These are phyloP conservation scores for Sinocyclocheilus maitianheensis DNA, from an alignment of 2,113 vertebrate genomes.

Conservation along the genomic window DNA sequence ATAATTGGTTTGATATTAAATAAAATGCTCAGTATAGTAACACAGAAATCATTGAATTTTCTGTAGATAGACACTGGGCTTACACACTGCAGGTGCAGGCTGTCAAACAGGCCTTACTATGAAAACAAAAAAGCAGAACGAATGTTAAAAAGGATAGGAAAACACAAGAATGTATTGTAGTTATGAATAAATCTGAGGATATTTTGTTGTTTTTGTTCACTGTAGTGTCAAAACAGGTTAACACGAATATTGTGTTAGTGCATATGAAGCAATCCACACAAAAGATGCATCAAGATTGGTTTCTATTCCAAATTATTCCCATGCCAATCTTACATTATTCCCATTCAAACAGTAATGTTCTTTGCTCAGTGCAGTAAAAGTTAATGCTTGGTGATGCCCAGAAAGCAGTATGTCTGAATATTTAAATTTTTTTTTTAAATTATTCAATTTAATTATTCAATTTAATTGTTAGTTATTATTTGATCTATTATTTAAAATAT, in stretches of 20 bases:
- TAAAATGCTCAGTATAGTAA: no score
- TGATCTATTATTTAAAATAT: neutral
- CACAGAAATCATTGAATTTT: no score
- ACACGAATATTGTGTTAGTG: constrained; percentile 27
- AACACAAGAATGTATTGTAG: neutral
- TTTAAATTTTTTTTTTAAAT: no score
- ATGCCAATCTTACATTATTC: constrained; percentile 40
- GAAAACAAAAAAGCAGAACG: neutral
- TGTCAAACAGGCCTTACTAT: neutral
- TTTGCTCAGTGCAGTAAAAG: no score
- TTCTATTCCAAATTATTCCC: constrained; percentile 19
- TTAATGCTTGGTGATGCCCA: neutral
- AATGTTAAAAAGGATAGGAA: neutral
- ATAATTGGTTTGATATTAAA: neutral
- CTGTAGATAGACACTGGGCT: neutral
- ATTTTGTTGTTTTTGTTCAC: constrained; percentile 6
- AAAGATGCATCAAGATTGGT: constrained; percentile 1
- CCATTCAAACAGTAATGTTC: neutral
- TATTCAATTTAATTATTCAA: no score
- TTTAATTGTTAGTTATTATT: no score
- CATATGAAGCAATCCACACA: constrained; percentile 49
- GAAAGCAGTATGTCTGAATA: neutral
- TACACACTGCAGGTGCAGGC: neutral
- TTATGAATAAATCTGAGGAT: neutral
- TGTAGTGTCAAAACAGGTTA: constrained; percentile 53